Evolutionary conservation across 2,888 invertebrate species (phyloP).

Genomic region (Stenolophus ochropezus): DNA sequence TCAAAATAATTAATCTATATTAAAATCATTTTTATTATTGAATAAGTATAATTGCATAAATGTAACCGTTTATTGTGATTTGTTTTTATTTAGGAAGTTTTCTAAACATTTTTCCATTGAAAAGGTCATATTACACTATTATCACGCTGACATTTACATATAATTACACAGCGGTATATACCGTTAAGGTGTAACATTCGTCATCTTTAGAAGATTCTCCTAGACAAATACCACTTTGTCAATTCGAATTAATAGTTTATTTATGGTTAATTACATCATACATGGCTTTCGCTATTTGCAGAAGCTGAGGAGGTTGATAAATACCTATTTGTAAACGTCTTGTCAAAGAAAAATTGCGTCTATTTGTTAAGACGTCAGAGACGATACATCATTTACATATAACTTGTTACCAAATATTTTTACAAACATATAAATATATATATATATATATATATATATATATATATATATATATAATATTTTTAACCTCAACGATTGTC

Average conservation of each 20-base stretch:
- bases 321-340: not conserved
- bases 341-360: not conserved
- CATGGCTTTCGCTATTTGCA: not conserved
- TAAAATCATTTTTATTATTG: too few species aligned
- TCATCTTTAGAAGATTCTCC: not conserved
- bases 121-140: slow-evolving; percentile 11
- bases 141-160: slow-evolving; percentile 26
- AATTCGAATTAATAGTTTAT: slow-evolving; percentile 12
- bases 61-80: not conserved
- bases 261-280: not conserved
- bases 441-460: too few species aligned
- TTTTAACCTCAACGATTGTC: too few species aligned
- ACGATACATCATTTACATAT: not conserved
- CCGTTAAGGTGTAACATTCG: slow-evolving; percentile 22
- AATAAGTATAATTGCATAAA: not conserved
- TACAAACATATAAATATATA: too few species aligned
- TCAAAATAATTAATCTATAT: too few species aligned
- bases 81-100: slow-evolving; percentile 1
- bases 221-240: slow-evolving; percentile 1
- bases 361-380: not conserved
- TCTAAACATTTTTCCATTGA: not conserved
- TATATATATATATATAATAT: too few species aligned
- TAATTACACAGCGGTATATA: slow-evolving; percentile 21
- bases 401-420: too few species aligned
- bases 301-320: not conserved